Evolutionary conservation across 2,113 vertebrate species (phyloP), one percentile per base, ranked within the genome.

Genomic region (Clarias magur): DNA sequence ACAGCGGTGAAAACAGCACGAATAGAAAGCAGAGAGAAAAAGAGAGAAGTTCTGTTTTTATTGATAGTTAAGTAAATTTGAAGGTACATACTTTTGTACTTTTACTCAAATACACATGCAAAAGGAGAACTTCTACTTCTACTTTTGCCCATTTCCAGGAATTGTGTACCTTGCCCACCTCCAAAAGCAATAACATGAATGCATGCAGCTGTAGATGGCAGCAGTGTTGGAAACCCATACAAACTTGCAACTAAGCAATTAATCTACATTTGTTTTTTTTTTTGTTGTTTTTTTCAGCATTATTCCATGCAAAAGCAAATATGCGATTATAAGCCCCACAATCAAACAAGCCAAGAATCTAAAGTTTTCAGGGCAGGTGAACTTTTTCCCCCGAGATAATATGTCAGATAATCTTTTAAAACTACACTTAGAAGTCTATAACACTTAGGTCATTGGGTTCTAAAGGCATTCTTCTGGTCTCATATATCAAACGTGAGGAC

Each of bases 401-500:
- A 38, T 48, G 12, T 82, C 6, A 48, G 42, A 63, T 8, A 34
- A 38, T 81, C 38, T 81, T 38, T 81, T 30, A 81, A 65, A 48
- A 34, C 27, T 59, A 19, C 60, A 4, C 38, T 48, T n/a, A 25
- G 13, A 21, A 8, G 3, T 48, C 7, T n/a, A 30, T 13, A 70
- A 13, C 3, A 19, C 12, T 27, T 4, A 67, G 62, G 25, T 53
- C 25, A 27, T 21, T 30, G 63, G 73, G 73, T 76, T 53, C 23
- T 53, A 76, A 76, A 76, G 73, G 42, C 73, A 23, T 76, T 76
- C 42, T 25, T 23, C 38, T 53, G 73, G 42, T 76, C 73, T 76
- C 73, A 7, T 21, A 19, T 70, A 70, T n/a, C 63, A 67, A 48
- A n/a, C 2, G 3, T 54, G 48, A 83, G 82, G 30, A 67, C 27